Conservation (phyloP, 2,113 vertebrate species). For the Melospiza melodia region DNA sequence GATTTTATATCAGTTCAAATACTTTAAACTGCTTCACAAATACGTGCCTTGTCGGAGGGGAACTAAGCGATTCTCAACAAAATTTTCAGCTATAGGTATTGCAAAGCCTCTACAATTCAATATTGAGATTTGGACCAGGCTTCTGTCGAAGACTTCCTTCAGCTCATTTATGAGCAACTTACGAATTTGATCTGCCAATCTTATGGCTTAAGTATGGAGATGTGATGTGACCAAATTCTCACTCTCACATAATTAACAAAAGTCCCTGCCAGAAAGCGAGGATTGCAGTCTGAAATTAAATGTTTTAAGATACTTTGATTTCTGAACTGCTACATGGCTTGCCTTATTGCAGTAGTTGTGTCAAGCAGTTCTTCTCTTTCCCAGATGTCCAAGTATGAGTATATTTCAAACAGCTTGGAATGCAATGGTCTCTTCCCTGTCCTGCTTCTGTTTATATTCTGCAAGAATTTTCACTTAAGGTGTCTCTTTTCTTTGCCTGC, state of each 20-base stretch:
- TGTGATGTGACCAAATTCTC: not conserved
- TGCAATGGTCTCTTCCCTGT: not conserved
- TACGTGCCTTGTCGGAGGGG: not conserved
- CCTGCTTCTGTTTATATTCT: not conserved
- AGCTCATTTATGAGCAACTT: not conserved
- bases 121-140: not conserved
- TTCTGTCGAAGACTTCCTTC: not conserved
- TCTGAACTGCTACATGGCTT: not conserved
- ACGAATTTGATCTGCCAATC: not conserved
- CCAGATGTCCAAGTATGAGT: not conserved
- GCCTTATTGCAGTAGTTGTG: not conserved
- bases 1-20: not conserved
- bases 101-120: not conserved
- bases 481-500: not conserved
- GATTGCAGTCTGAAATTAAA: not conserved
- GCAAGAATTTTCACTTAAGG: not conserved
- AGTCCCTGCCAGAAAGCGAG: not conserved
- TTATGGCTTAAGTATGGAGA: not conserved
- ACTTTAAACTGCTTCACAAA: not conserved
- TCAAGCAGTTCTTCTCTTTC: not conserved
- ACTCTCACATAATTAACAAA: not conserved
- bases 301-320: not conserved
- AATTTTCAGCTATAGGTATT: not conserved
- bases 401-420: not conserved
- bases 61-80: not conserved